Conservation (phyloP, 2,797 vertebrate genomes). For the Leptatherina wallacei region DNA sequence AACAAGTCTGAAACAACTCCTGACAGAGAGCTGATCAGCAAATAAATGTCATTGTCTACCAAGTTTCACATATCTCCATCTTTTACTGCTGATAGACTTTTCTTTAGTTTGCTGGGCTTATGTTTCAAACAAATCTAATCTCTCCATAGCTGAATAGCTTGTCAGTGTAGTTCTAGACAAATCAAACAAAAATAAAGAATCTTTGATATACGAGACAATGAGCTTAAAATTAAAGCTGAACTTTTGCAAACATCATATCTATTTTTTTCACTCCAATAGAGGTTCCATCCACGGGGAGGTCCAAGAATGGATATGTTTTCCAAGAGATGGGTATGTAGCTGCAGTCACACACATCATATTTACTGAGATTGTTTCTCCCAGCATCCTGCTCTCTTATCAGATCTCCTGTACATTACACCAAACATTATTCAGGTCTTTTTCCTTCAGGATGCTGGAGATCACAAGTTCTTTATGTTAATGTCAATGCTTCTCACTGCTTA, state of each 20-base stretch:
- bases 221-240: not conserved
- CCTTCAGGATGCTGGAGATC: not conserved
- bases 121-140: not conserved
- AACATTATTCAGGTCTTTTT: constrained; percentile 1
- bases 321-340: constrained; percentile 87
- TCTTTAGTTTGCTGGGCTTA: not conserved
- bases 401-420: constrained; percentile 5
- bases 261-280: constrained; percentile 74
- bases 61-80: too few species aligned
- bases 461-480: constrained; percentile 51
- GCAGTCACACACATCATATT: constrained; percentile 8
- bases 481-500: constrained; percentile 19
- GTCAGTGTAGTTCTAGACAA: not conserved
- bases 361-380: constrained; percentile 17
- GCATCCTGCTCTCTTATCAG: constrained; percentile 9
- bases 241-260: constrained; percentile 15
- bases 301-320: constrained; percentile 89
- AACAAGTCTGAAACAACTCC: too few species aligned
- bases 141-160: not conserved
- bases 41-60: too few species aligned
- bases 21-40: too few species aligned
- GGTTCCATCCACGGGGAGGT: constrained; percentile 81
- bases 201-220: constrained; percentile 9
- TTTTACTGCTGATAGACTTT: too few species aligned
- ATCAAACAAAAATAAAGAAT: constrained; percentile 24